phyloP scores from a whole-genome alignment of 2,113 vertebrate genomes.

The Struthidea cinerea region DNA sequence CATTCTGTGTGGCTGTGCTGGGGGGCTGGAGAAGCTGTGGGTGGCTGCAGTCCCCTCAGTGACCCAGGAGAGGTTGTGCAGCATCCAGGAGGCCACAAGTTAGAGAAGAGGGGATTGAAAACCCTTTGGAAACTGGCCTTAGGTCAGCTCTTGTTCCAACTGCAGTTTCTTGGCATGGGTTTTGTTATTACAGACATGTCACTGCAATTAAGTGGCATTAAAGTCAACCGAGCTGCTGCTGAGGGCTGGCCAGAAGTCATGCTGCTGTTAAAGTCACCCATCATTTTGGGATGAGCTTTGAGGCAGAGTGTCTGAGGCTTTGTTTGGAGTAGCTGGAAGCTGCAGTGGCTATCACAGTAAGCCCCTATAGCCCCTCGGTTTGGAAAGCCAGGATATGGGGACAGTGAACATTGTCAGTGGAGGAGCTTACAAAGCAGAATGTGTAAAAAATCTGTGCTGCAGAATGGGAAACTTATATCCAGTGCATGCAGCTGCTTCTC shows the following conservation, averaged over 20 bases:
- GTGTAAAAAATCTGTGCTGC: not conserved
- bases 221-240: not conserved
- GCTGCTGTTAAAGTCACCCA: not conserved
- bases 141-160: not conserved
- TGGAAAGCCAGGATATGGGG: not conserved
- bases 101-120: not conserved
- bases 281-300: not conserved
- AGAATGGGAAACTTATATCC: not conserved
- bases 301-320: not conserved
- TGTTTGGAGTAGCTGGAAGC: not conserved
- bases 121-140: not conserved
- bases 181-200: not conserved
- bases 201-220: not conserved
- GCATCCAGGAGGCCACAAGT: not conserved
- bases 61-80: not conserved
- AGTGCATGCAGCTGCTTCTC: not conserved
- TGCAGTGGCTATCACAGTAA: not conserved
- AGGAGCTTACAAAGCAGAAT: not conserved
- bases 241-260: not conserved
- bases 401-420: accelerated
- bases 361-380: not conserved
- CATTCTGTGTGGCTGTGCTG: accelerated
- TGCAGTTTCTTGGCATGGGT: not conserved
- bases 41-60: not conserved
- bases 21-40: not conserved